Conservation (phyloP, 1,140 invertebrate species). For the Neuroterus valhalla region DNA sequence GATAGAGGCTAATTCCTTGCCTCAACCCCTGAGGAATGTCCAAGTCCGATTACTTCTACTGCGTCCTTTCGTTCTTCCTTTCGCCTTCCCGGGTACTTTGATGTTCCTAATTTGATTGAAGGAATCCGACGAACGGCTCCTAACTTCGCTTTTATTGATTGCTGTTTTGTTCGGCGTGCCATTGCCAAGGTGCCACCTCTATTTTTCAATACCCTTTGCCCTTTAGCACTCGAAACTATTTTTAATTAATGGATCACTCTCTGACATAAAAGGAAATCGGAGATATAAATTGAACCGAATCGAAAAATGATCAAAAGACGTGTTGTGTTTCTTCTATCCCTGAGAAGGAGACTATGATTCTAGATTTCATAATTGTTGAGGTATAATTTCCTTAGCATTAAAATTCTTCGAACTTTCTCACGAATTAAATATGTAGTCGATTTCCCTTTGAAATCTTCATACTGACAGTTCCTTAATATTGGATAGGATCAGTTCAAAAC, state of each 20-base stretch:
- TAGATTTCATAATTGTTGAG: too few relatives aligned
- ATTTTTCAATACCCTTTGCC: slow-evolving; percentile 51
- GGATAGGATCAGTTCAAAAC: too few relatives aligned
- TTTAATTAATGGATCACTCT: slow-evolving; percentile 7
- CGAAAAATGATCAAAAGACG: too few relatives aligned
- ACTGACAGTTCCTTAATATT: too few relatives aligned
- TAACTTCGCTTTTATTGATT: slow-evolving; percentile 75
- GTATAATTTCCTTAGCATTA: too few relatives aligned
- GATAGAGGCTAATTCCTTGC: slow-evolving; percentile 74
- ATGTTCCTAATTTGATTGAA: slow-evolving; percentile 77
- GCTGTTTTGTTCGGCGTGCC: slow-evolving; percentile 67
- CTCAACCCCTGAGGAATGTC: slow-evolving; percentile 70
- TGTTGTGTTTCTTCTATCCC: too few relatives aligned
- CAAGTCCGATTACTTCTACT: slow-evolving; percentile 42
- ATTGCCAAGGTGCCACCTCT: slow-evolving; percentile 39
- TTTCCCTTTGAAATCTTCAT: too few relatives aligned
- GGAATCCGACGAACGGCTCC: slow-evolving; percentile 72
- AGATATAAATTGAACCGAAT: too few relatives aligned
- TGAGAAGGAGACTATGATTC: too few relatives aligned
- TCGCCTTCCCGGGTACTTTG: slow-evolving; percentile 71
- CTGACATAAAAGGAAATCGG: too few relatives aligned
- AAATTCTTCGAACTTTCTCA: too few relatives aligned
- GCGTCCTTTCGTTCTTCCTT: slow-evolving; percentile 61
- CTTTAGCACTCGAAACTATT: slow-evolving; percentile 31
- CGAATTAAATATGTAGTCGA: too few relatives aligned